A percentile compares a stretch with the other conserved stretches of the same genome.
These are phyloP conservation scores for Amiota mariae DNA, from an alignment of 2,888 invertebrate genomes.

Conservation along the genomic window DNA sequence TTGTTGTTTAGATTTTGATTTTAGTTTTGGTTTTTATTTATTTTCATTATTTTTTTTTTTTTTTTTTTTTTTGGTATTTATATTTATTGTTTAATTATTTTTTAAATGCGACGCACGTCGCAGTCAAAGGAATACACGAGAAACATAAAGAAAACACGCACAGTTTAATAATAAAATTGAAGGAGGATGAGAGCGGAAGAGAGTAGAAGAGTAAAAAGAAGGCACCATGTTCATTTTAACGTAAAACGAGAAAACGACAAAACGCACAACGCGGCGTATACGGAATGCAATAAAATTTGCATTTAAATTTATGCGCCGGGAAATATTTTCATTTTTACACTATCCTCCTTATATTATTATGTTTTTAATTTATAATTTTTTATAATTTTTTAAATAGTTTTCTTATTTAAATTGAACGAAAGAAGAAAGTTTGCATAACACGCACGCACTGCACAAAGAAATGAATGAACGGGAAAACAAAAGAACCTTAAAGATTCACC, in stretches of 20 bases:
- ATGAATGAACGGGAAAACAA: constrained; percentile 27
- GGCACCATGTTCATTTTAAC: neutral
- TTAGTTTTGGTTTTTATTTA: too few relatives aligned
- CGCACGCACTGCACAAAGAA: constrained; percentile 45
- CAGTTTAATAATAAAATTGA: neutral
- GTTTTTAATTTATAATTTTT: constrained; percentile 38
- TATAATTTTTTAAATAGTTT: constrained; percentile 24
- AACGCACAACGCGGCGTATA: constrained; percentile 5
- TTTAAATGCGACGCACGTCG: neutral
- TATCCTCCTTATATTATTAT: constrained; percentile 1
- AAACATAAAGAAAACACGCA: neutral
- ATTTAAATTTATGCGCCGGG: neutral
- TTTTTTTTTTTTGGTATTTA: neutral
- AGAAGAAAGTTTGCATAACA: constrained; percentile 59
- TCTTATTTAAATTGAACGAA: constrained; percentile 11
- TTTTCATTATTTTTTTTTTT: neutral
- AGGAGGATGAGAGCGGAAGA: neutral
- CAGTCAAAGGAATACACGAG: neutral
- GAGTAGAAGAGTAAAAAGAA: neutral
- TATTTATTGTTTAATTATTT: neutral
- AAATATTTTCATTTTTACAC: constrained; percentile 3
- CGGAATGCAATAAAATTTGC: constrained; percentile 16
- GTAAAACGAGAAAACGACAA: neutral
- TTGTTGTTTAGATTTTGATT: neutral
- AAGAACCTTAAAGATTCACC: neutral